These are phyloP conservation scores for Dasysyrphus albostriatus DNA, from an alignment of 2,888 invertebrate species.

Conservation along the genomic window DNA sequence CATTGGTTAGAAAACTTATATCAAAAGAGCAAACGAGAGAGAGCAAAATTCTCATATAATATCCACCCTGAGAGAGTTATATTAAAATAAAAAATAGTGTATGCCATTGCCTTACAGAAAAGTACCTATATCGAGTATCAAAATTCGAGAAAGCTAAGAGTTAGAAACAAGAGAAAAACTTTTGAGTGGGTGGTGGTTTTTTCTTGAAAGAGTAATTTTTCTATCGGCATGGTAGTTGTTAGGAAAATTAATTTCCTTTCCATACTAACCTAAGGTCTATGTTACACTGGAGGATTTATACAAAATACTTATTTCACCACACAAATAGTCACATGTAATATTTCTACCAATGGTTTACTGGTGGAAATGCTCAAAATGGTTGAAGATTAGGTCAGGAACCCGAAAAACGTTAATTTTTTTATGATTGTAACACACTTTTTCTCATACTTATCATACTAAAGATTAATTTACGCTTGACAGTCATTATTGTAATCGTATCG, in stretches of 20 bases:
- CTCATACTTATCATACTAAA: too few relatives aligned
- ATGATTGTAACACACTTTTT: too few relatives aligned
- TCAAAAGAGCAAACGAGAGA: slow-evolving; percentile 40
- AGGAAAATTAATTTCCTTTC: not conserved
- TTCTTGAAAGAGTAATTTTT: not conserved
- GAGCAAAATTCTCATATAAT: slow-evolving; percentile 55
- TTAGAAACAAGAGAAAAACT: slow-evolving; percentile 35
- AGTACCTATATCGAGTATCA: slow-evolving; percentile 51
- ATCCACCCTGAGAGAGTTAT: slow-evolving; percentile 58
- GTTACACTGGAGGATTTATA: not conserved
- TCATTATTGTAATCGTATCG: too few relatives aligned
- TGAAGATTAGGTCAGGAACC: too few relatives aligned
- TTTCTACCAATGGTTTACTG: too few relatives aligned
- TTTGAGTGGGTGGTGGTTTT: slow-evolving; percentile 60
- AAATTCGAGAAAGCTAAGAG: slow-evolving; percentile 40
- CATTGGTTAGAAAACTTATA: slow-evolving; percentile 67
- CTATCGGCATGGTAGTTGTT: slow-evolving; percentile 39
- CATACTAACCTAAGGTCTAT: not conserved
- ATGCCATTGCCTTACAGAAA: slow-evolving; percentile 31
- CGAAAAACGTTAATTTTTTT: too few relatives aligned
- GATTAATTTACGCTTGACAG: too few relatives aligned
- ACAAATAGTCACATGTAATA: too few relatives aligned
- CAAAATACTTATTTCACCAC: too few relatives aligned
- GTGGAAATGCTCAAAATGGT: too few relatives aligned
- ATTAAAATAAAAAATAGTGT: slow-evolving; percentile 18